phyloP scores from a whole-genome alignment of 2,113 vertebrate species.

The Hippocampus barbouri region DNA sequence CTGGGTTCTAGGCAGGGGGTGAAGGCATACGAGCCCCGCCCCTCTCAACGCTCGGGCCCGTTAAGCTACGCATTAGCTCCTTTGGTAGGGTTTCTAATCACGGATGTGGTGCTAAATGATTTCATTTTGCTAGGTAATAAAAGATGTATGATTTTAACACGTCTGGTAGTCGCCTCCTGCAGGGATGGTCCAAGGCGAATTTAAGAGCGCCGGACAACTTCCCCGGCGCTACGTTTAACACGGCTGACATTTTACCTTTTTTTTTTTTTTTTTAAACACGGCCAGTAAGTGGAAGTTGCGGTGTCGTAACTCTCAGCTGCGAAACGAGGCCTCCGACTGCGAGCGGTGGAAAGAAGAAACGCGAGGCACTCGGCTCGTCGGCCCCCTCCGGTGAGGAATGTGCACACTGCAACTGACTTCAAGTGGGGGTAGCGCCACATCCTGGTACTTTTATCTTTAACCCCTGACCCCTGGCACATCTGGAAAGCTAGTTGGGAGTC shows the following conservation, averaged over 20 bases:
- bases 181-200: constrained; percentile 33
- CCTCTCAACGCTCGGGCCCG: constrained; percentile 27
- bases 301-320: constrained; percentile 79
- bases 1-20: constrained; percentile 51
- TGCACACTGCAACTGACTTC: constrained; percentile 72
- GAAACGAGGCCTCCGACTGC: constrained; percentile 80
- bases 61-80: constrained; percentile 5
- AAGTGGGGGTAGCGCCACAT: constrained; percentile 79
- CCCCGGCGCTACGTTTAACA: constrained; percentile 69
- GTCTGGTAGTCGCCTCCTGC: constrained; percentile 12
- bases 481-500: constrained; percentile 89
- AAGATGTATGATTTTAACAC: constrained; percentile 49
- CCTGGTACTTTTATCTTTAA: constrained; percentile 93
- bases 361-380: constrained; percentile 71
- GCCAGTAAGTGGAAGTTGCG: constrained; percentile 66
- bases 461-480: constrained; percentile 88
- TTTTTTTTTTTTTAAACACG: constrained; percentile 71
- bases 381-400: constrained; percentile 82
- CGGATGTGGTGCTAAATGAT: constrained; percentile 34
- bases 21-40: constrained; percentile 49
- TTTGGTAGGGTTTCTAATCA: constrained; percentile 33
- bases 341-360: constrained; percentile 76
- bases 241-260: constrained; percentile 67
- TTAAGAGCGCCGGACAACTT: constrained; percentile 50
- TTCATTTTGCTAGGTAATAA: constrained; percentile 31